phyloP scores from a whole-genome alignment of 2,888 invertebrate species.

The Cheilosia vulpina region DNA sequence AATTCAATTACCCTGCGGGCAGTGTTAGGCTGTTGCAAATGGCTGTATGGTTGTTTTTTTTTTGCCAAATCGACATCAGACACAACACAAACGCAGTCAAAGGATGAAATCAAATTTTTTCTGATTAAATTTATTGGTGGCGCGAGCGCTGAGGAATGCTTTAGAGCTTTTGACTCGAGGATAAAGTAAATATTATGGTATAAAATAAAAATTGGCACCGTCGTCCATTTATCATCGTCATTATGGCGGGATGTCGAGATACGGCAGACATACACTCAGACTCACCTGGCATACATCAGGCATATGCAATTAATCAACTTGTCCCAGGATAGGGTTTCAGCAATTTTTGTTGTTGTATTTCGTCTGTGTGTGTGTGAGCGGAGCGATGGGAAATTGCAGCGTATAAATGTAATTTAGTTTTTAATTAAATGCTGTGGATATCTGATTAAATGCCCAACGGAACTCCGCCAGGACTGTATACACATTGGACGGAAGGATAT shows the following conservation, averaged over 20 bases:
- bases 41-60: not conserved
- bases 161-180: not conserved
- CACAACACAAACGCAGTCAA: not conserved
- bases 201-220: conserved; percentile 42
- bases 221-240: conserved; percentile 69
- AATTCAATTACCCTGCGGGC: conserved; percentile 53
- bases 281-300: conserved; percentile 44
- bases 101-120: not conserved
- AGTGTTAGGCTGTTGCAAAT: conserved; percentile 30
- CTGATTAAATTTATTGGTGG: conserved; percentile 24
- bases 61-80: not conserved
- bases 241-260: conserved; percentile 66
- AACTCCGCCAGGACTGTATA: conserved; percentile 26
- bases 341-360: not conserved
- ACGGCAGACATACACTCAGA: conserved; percentile 8
- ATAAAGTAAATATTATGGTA: conserved; percentile 19
- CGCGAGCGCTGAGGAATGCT: not conserved
- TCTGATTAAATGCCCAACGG: conserved; percentile 72
- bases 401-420: conserved; percentile 75
- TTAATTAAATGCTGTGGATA: conserved; percentile 74
- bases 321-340: conserved; percentile 37
- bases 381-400: conserved; percentile 50
- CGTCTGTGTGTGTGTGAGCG: conserved; percentile 2
- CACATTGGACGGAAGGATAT: conserved; percentile 48
- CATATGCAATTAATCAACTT: conserved; percentile 72